Conservation (phyloP, 2,888 invertebrate species). For the Abscondita cerata region DNA sequence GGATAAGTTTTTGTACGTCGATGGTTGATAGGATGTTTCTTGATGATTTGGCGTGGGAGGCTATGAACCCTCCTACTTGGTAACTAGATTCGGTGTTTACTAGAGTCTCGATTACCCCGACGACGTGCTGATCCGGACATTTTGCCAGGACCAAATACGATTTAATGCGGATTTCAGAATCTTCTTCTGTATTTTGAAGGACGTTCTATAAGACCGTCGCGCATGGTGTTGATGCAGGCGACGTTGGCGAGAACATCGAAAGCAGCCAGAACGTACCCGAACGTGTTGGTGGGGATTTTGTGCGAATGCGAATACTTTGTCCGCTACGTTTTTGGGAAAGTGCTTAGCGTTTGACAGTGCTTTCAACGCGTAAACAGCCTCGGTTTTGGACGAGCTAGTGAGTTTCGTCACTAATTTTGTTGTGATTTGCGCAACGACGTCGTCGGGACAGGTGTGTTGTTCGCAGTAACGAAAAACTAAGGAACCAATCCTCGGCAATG, state of each 20-base stretch:
- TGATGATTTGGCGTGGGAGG: conserved; percentile 72
- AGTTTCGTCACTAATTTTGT: conserved; percentile 71
- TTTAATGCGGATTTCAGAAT: conserved; percentile 88
- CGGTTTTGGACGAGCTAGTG: conserved; percentile 71
- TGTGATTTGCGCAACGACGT: conserved; percentile 68
- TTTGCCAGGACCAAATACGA: conserved; percentile 78
- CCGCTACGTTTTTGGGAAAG: conserved; percentile 48
- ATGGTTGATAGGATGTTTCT: conserved; percentile 63
- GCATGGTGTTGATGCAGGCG: too few relatives aligned
- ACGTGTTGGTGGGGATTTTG: neutral
- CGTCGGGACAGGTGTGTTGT: conserved; percentile 68
- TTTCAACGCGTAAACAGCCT: conserved; percentile 75
- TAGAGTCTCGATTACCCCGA: conserved; percentile 73
- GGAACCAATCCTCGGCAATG: conserved; percentile 76
- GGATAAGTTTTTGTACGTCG: conserved; percentile 63
- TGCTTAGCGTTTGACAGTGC: conserved; percentile 80
- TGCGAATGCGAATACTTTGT: neutral
- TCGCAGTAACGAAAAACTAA: conserved; percentile 75
- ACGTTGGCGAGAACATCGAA: too few relatives aligned
- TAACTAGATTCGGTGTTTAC: conserved; percentile 76
- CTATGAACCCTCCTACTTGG: conserved; percentile 92
- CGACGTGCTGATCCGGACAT: conserved; percentile 77
- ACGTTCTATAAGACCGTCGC: conserved; percentile 52
- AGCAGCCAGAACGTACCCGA: neutral
- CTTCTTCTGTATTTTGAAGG: conserved; percentile 75